These are phyloP conservation scores for Hapalemur alaotrensis DNA, from an alignment of 2,797 vertebrate genomes.

Conservation along the genomic window DNA sequence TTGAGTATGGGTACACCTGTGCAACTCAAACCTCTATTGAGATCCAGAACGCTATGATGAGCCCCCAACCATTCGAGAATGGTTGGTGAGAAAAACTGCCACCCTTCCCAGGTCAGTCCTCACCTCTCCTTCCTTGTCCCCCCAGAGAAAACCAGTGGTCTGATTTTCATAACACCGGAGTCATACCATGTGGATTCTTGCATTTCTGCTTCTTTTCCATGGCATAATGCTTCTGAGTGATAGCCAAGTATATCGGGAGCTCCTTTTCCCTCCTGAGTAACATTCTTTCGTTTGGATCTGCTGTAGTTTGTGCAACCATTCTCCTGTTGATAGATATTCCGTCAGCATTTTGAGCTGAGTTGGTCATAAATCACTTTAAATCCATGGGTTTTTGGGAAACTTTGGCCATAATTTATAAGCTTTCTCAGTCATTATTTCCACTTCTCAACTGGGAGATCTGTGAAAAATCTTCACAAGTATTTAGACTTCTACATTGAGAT, in stretches of 20 bases:
- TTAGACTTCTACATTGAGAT: neutral
- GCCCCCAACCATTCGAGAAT: too few species aligned
- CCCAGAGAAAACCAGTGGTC: neutral
- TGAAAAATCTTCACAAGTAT: neutral
- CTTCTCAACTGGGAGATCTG: neutral
- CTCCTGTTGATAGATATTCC: neutral
- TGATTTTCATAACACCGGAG: neutral
- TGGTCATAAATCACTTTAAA: neutral
- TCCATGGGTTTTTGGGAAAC: neutral
- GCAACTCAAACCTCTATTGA: neutral
- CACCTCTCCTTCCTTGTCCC: neutral
- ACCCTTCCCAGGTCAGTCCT: neutral
- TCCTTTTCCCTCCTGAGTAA: neutral
- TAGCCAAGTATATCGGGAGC: accelerated
- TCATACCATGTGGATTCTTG: neutral
- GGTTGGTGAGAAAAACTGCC: too few species aligned
- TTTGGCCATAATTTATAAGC: neutral
- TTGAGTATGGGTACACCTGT: neutral
- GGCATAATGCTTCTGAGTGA: neutral
- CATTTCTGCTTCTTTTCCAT: neutral
- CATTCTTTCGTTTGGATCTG: neutral
- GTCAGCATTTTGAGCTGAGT: neutral
- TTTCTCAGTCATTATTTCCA: neutral
- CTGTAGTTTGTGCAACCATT: neutral
- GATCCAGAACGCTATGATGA: neutral